A percentile compares a stretch with the other conserved stretches of the same genome.
Evolutionary conservation across 2,888 invertebrate species (phyloP).

Genomic region (Melanostoma scalare): DNA sequence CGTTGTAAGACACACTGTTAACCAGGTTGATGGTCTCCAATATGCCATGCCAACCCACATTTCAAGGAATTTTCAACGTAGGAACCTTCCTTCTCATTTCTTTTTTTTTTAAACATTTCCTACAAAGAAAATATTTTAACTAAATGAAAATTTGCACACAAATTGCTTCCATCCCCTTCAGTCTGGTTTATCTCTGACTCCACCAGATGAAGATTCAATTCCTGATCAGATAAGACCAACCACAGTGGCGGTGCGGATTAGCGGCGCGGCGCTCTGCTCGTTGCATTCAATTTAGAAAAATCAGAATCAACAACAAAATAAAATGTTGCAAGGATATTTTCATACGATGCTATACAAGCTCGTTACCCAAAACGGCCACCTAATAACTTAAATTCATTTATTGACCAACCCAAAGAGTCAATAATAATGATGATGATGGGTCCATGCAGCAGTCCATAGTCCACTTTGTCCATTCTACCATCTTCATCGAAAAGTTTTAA

Average conservation of each 20-base stretch:
- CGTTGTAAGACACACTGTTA: slow-evolving; percentile 41
- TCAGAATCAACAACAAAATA: background rate
- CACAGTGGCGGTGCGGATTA: slow-evolving; percentile 19
- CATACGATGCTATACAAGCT: slow-evolving; percentile 25
- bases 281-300: slow-evolving; percentile 44
- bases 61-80: slow-evolving; percentile 48
- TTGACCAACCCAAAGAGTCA: slow-evolving; percentile 68
- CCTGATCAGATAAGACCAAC: slow-evolving; percentile 55
- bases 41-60: slow-evolving; percentile 53
- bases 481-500: slow-evolving; percentile 16
- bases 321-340: background rate
- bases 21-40: slow-evolving; percentile 34
- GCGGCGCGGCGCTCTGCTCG: slow-evolving; percentile 37
- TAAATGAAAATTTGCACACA: slow-evolving; percentile 66
- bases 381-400: slow-evolving; percentile 64
- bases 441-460: slow-evolving; percentile 9
- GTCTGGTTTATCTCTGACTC: background rate
- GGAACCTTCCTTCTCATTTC: slow-evolving; percentile 1
- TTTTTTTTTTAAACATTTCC: background rate
- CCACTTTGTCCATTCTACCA: slow-evolving; percentile 3
- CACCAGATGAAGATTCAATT: slow-evolving; percentile 39
- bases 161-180: slow-evolving; percentile 50
- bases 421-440: slow-evolving; percentile 45
- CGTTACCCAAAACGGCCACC: slow-evolving; percentile 55
- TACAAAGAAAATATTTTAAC: slow-evolving; percentile 28